Evolutionary conservation across 2,797 vertebrate species (phyloP), one percentile per base, ranked within the genome.

Genomic region (Tokudaia muenninki): DNA sequence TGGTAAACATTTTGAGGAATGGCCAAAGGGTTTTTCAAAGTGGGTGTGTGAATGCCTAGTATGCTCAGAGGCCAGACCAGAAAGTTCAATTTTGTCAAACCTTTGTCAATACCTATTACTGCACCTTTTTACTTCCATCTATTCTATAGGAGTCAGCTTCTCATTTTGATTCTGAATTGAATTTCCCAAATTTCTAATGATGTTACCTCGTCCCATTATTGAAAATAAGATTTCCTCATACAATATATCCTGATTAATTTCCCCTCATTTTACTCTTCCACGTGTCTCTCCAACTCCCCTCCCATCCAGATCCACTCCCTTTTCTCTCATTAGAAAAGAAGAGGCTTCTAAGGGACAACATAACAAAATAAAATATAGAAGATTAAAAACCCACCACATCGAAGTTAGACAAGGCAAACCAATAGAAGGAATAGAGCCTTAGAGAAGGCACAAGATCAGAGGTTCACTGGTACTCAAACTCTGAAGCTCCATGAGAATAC

Each of bases 11-110:
- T 81, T 89, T 84, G 29, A 88, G 19, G 19, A 96, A 41, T 34
- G 70, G 29, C 4, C n/a, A 94, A 82, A 77, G 26, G 70, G 9
- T 37, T 87, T 90, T 81, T 65, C 44, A 83, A n/a, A 50, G 61
- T 72, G 70, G 63, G 37, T 52, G 44, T 2, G n/a, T 41, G 80
- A 59, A 37, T 21, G n/a, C 34, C 6, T 82, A 16, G 34, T 26
- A 59, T 37, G n/a, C 6, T 83, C 37, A 63, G 26, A 83, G 37
- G 14, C 57, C 37, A 74, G 22, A 91, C 87, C 79, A 87, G 41
- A 91, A 95, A 34, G 21, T 93, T 55, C 12, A 44, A 50, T 94
- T 80, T 92, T 31, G 82, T 44, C 63, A 95, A 31, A 57, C n/a
- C 37, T 31, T 90, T 50, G 34, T 6, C 47, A 87, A 50, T 57